A percentile compares a stretch with the other conserved stretches of the same genome.
phyloP scores from a whole-genome alignment of 2,113 vertebrate species.

The Bos taurus region DNA sequence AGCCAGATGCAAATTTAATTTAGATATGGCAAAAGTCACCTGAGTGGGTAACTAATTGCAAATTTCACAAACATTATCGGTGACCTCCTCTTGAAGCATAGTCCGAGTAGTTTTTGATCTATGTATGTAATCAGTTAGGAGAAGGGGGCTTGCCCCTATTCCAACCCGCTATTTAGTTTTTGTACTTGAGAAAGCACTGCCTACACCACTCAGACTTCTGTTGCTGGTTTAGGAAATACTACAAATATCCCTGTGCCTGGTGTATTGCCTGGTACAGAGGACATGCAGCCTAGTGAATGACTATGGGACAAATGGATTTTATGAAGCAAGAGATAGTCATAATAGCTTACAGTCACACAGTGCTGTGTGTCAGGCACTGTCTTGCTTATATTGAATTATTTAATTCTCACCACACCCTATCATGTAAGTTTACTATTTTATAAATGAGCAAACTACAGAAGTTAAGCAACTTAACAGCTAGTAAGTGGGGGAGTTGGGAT shows the following conservation, averaged over 20 bases:
- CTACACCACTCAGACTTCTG: background rate
- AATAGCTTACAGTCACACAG: background rate
- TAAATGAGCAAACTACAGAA: background rate
- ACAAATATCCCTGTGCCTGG: no score
- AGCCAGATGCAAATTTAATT: slow-evolving; percentile 26
- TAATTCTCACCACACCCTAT: background rate
- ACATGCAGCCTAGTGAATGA: background rate
- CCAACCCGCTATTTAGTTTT: background rate
- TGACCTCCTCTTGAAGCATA: background rate
- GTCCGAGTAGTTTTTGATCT: background rate
- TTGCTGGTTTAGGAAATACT: background rate
- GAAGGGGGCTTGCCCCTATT: background rate
- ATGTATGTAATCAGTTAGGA: background rate
- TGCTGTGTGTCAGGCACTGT: background rate
- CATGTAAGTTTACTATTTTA: background rate
- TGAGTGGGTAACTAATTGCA: background rate
- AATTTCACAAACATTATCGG: background rate
- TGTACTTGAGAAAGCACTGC: background rate
- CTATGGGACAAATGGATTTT: background rate
- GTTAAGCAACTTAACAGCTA: background rate
- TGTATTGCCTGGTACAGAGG: background rate
- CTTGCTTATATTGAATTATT: background rate
- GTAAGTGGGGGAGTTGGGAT: background rate
- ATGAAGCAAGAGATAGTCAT: background rate
- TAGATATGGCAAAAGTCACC: background rate